Evolutionary conservation across 2,888 invertebrate species (phyloP), one percentile per base, ranked within the genome.

Genomic region (Rhorus exstirpatorius): DNA sequence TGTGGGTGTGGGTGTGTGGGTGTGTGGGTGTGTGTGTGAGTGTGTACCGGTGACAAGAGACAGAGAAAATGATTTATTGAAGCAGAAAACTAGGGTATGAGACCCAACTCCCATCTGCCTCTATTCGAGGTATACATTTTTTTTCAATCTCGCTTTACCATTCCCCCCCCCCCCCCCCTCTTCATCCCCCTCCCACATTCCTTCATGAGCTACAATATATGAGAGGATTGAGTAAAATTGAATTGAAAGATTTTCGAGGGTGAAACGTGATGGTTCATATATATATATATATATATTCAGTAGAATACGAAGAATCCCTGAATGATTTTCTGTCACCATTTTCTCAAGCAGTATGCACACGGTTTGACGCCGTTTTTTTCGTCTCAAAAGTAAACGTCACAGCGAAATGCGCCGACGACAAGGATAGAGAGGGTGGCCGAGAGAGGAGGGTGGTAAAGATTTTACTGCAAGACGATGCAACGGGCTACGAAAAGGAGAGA

Each of bases 1-100:
- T 17, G 60, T 1, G 12, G 4, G 3, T 35, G 70, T 63, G 6
- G 14, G 44, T 26, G 10, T 24, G 31, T 31, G 31, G 2, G 31
- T 2, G 31, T 2, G 31, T 31, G 2, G 2, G 2, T 31, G 2
- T 6, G 3, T 41, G 31, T 17, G 60, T 1, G 12, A 10, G 17
- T 19, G 31, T 38, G 10, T 7, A 38, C 19, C 38, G 38, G 3
- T 26, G 63, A 51, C 12, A 60, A 77, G 68, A 58, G 53, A 14
- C 61, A 3, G 46, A 8, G 21, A 14, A 6, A 55, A 49, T 71
- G 78, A 78, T 78, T 78, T 63, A 78, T 70, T 58, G 75, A 79
- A 79, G 53, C 38, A 19, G 26, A n/a, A 26, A n/a, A 26, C 2
- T 49, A 49, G 2, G 8, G 7, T 17, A 17, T 35, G 49, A 65